Evolutionary conservation across 2,888 invertebrate genomes (phyloP).

Genomic region (Synergus japonicus): DNA sequence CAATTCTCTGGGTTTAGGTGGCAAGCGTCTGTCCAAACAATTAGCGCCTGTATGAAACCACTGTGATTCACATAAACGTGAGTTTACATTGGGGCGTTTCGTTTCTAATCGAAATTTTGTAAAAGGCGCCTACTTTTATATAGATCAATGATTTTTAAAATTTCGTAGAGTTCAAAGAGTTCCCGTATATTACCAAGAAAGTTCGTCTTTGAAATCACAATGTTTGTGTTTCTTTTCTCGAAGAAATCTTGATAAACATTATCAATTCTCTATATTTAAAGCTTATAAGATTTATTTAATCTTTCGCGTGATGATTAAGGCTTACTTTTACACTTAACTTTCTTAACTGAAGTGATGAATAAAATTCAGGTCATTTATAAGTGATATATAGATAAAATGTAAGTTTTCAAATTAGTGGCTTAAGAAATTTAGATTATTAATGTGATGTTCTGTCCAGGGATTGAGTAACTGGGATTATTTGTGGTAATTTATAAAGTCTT

Average conservation of each 20-base stretch:
- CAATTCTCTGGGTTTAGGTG: slow-evolving; percentile 26
- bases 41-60: slow-evolving; percentile 25
- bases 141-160: not conserved
- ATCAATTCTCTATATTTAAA: not conserved
- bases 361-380: no score
- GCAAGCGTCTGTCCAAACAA: slow-evolving; percentile 39
- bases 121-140: not conserved
- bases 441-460: no score
- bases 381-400: no score
- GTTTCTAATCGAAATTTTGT: slow-evolving; percentile 16
- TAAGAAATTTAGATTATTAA: no score
- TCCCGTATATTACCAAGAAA: not conserved
- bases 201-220: not conserved
- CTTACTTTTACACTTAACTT: not conserved
- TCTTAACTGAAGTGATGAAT: not conserved
- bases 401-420: no score
- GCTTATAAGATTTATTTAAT: not conserved
- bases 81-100: slow-evolving; percentile 18
- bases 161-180: slow-evolving; percentile 22
- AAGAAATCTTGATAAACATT: not conserved
- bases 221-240: not conserved
- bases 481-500: not conserved
- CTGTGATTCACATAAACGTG: slow-evolving; percentile 34
- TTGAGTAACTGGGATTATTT: not conserved
- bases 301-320: not conserved